Conservation (phyloP, 1,140 invertebrate species). For the Coenobita brevimanus region DNA sequence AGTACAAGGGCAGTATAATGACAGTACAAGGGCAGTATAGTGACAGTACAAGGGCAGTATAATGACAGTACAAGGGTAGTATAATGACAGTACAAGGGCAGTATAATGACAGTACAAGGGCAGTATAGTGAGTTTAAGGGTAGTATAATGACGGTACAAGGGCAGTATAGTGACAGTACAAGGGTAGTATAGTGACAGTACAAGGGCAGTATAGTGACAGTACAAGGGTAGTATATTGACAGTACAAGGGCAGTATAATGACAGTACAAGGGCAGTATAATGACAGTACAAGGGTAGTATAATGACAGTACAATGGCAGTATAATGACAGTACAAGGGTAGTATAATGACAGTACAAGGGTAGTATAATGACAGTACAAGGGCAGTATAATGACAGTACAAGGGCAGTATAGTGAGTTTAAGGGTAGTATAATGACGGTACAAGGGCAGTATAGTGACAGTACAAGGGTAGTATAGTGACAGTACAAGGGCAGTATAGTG, state of each 20-base stretch:
- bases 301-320: slow-evolving; percentile 22
- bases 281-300: neutral
- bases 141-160: no score
- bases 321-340: slow-evolving; percentile 10
- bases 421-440: no score
- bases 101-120: slow-evolving; percentile 23
- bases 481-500: neutral
- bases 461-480: slow-evolving; percentile 32
- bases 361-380: slow-evolving; percentile 10
- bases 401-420: slow-evolving; percentile 26
- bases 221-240: slow-evolving; percentile 31
- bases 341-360: slow-evolving; percentile 23
- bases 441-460: neutral
- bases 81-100: slow-evolving; percentile 11
- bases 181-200: slow-evolving; percentile 18
- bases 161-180: slow-evolving; percentile 1
- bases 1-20: neutral
- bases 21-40: slow-evolving; percentile 31
- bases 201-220: neutral
- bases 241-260: neutral
- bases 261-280: slow-evolving; percentile 31
- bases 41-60: neutral
- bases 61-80: slow-evolving; percentile 26
- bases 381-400: slow-evolving; percentile 9
- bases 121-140: slow-evolving; percentile 18